These are phyloP conservation scores for Lanius collurio DNA, from an alignment of 2,113 vertebrate genomes.

Conservation along the genomic window DNA sequence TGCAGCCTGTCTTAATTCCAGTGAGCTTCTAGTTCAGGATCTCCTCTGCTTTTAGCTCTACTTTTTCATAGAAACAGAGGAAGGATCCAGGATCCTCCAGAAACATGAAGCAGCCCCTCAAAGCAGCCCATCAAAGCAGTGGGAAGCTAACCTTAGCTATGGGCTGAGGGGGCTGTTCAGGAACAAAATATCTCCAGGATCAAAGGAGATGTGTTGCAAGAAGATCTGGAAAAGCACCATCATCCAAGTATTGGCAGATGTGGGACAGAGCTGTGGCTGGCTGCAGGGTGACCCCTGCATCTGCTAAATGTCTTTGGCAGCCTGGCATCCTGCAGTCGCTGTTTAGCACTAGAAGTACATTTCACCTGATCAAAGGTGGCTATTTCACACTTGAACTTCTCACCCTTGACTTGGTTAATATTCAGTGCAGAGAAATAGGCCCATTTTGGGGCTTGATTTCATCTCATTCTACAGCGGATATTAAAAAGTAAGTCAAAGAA, in stretches of 20 bases:
- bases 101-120: neutral
- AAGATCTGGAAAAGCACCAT: neutral
- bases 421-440: neutral
- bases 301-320: neutral
- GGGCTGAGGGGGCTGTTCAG: neutral
- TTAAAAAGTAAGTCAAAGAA: neutral
- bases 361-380: neutral
- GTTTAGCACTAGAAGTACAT: neutral
- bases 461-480: neutral
- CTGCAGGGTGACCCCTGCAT: neutral
- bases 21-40: neutral
- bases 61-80: neutral
- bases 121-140: neutral
- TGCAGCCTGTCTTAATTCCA: neutral
- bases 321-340: neutral
- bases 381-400: neutral
- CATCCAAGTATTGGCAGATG: neutral
- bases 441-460: neutral
- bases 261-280: neutral
- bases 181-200: neutral
- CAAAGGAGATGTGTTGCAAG: neutral
- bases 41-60: neutral
- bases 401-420: neutral
- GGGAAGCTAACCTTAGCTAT: neutral
- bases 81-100: neutral